Base-by-base conservation (phyloP, 1,140 invertebrate species). In the Sesamia nonagrioides region DNA sequence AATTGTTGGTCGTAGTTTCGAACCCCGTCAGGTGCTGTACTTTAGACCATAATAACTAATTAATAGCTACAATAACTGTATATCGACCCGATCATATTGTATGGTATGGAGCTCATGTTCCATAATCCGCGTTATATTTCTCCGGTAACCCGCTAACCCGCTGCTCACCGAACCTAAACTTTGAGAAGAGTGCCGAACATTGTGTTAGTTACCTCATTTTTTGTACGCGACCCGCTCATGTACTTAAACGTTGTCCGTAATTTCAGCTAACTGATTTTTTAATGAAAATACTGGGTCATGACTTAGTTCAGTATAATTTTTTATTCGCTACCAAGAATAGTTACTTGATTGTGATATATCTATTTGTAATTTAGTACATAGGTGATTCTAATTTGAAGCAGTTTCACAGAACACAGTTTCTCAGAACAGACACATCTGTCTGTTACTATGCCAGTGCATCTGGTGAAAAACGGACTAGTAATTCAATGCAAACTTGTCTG, bases 121-220 rank as follows among this genome's bases (percentile, higher is more conserved):
- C 15, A 27, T 27, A 58, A 58, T 80, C 75, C 75, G 82, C 82
- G 83, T 86, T 77, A 86, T 82, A 84, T 86, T 90, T 89, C 42
- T 48, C 56, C 33, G 27, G 48, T 92, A 90, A 89, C 90, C 89
- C 80, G 87, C 84, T 92, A 87, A 92, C 91, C 91, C 84, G 81
- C 72, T 54, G 60, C 80, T 48, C 69, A 63, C 48, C 73, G 68
- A 72, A 81, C 75, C 79, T 74, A 84, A 77, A 68, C 72, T 85
- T 87, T 84, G 78, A 66, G 61, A 73, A 69, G 77, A 83, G 68
- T 76, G 69, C 61, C 79, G 77, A 74, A 82, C 82, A 84, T 84
- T 82, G 82, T 82, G 61, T 88, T 84, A 84, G 77, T 91, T 90
- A 84, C 90, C 88, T 90, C 85, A 86, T 87, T 89, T 89, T 89